Evolutionary conservation across 2,888 invertebrate species (phyloP).

Genomic region (Caenorhabditis sp.): DNA sequence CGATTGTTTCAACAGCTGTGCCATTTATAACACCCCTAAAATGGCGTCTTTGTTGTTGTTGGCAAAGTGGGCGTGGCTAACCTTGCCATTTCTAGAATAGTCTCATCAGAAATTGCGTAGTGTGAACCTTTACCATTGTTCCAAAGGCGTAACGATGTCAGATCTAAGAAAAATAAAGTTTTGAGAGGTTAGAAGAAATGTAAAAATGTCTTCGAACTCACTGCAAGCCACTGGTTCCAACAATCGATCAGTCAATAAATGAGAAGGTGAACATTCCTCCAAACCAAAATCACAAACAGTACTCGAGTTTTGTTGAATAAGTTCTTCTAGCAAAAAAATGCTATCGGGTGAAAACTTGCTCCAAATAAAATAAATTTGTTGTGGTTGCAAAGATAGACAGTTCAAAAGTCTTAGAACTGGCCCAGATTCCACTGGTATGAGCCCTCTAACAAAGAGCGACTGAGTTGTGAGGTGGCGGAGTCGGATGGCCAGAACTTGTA

Average conservation of each 20-base stretch:
- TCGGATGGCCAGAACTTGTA: slow-evolving; percentile 39
- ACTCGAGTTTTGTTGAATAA: slow-evolving; percentile 28
- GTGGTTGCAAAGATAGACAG: slow-evolving; percentile 40
- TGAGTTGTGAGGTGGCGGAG: slow-evolving; percentile 50
- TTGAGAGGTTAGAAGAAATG: too few relatives aligned
- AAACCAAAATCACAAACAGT: slow-evolving; percentile 53
- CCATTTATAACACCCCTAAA: slow-evolving; percentile 31
- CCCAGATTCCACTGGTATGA: slow-evolving; percentile 59
- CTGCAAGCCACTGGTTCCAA: slow-evolving; percentile 35
- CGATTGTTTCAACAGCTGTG: slow-evolving; percentile 41
- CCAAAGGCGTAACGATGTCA: slow-evolving; percentile 58
- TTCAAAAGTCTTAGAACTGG: slow-evolving; percentile 51
- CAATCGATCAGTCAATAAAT: slow-evolving; percentile 45
- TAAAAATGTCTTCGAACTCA: slow-evolving; percentile 10
- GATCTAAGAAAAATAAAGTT: slow-evolving; percentile 18
- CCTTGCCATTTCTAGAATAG: slow-evolving; percentile 44
- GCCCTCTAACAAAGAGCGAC: slow-evolving; percentile 59
- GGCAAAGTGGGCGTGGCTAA: slow-evolving; percentile 7
- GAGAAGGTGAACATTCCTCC: slow-evolving; percentile 53
- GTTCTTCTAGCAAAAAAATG: slow-evolving; percentile 41
- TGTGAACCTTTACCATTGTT: slow-evolving; percentile 49
- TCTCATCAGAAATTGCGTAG: slow-evolving; percentile 54
- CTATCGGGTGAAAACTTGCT: slow-evolving; percentile 52
- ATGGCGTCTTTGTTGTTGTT: background rate
- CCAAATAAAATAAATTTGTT: slow-evolving; percentile 65